Evolutionary conservation across 2,888 invertebrate genomes (phyloP).

Genomic region (Dolomedes plantarius): DNA sequence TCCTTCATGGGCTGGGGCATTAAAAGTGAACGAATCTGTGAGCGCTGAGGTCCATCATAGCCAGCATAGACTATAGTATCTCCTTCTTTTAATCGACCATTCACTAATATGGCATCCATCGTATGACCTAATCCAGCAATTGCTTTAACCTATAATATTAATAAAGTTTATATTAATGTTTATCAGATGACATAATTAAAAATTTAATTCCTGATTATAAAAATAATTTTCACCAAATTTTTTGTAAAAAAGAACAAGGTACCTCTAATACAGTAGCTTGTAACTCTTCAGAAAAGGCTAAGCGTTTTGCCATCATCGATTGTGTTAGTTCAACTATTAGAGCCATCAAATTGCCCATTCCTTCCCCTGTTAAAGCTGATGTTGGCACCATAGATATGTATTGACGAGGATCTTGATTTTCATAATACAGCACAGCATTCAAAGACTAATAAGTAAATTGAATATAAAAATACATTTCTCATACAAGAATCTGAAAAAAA

Average conservation of each 20-base stretch:
- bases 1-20: conserved; percentile 99
- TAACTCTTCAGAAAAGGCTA: conserved; percentile 94
- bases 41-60: conserved; percentile 98
- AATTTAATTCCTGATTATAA: no score
- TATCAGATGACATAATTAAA: no score
- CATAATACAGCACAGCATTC: conserved; percentile 95
- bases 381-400: conserved; percentile 98
- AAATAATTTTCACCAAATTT: no score
- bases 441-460: no score
- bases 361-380: conserved; percentile 97
- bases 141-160: conserved; percentile 86
- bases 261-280: conserved; percentile 81
- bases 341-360: conserved; percentile 97
- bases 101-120: conserved; percentile 98
- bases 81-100: conserved; percentile 94
- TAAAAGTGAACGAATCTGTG: conserved; percentile 95
- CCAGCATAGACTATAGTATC: conserved; percentile 97
- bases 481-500: no score
- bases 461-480: no score
- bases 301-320: conserved; percentile 88
- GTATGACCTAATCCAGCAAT: conserved; percentile 98
- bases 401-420: conserved; percentile 93
- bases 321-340: conserved; percentile 95
- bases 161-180: no score
- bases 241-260: no score